Evolutionary conservation across 1,140 invertebrate species (phyloP).

Genomic region (Orius insidiosus): DNA sequence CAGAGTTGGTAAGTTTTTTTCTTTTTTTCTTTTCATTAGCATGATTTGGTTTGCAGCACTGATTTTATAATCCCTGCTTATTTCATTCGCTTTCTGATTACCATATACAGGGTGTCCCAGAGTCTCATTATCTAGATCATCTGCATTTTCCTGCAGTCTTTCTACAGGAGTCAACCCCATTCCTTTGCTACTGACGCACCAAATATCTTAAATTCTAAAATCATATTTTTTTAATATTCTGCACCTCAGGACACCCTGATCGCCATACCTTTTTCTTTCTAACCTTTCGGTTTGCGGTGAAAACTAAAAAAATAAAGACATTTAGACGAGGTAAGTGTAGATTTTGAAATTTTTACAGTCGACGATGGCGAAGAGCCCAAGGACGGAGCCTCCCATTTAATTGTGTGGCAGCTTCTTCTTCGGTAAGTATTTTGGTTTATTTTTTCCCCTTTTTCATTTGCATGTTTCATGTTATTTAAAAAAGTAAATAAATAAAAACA

Average conservation of each 20-base stretch:
- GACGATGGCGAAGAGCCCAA: conserved; percentile 66
- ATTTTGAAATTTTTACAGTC: conserved; percentile 37
- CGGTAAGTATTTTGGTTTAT: conserved; percentile 22
- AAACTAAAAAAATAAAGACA: not conserved
- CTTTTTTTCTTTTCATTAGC: not conserved
- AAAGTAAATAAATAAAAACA: too few relatives aligned
- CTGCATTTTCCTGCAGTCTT: too few relatives aligned
- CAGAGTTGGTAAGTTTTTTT: conserved; percentile 69
- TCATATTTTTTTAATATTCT: too few relatives aligned
- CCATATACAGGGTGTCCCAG: not conserved
- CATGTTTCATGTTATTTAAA: too few relatives aligned
- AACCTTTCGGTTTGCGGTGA: not conserved
- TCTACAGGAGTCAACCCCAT: too few relatives aligned
- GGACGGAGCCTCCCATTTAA: conserved; percentile 75
- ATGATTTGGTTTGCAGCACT: not conserved
- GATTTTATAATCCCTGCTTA: not conserved
- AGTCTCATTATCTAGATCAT: too few relatives aligned
- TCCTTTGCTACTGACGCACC: too few relatives aligned
- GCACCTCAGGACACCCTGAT: too few relatives aligned
- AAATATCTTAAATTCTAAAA: too few relatives aligned
- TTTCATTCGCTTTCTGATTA: not conserved
- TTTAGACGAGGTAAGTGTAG: not conserved
- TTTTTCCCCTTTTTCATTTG: conserved; percentile 8
- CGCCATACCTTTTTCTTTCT: not conserved
- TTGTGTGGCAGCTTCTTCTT: conserved; percentile 69